Evolutionary conservation across 1,140 invertebrate species (phyloP), one percentile per base, ranked within the genome.

Genomic region (Saccostrea glomerata): DNA sequence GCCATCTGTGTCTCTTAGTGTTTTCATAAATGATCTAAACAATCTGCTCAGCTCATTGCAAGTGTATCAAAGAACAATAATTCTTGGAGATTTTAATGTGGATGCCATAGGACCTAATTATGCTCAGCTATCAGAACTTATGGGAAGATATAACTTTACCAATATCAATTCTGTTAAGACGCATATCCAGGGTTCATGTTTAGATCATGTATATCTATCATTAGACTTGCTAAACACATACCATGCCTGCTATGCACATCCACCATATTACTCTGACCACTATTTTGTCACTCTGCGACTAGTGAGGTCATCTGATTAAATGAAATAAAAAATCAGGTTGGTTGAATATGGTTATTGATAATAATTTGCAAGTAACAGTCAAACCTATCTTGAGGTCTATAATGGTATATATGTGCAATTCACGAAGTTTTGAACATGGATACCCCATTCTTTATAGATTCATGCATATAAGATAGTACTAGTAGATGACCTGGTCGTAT

Each of bases 181-280:
- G 15, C 73, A 82, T 23, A 82, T 23, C 20, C 73, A 23, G 20
- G 73, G 73, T 5, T 82, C 23, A 82, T 82, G 73, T 82, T 30
- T 82, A 25, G 23, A 82, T 82, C 73, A 82, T 82, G 2, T 82
- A 23, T 82, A 82, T 30, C 23, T 82, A 23, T 82, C 73, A 82
- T 23, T 7, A 23, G 73, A 82, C 23, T 25, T 82, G 6, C 20
- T 23, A 30, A 30, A 30, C 23, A 30, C 23, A 9, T 30, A 23
- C 23, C 73, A 82, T 82, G 20, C 20, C 23, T 77, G 73, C 23
- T 20, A n/a, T 77, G 73, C 73, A 82, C 23, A 82, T 30, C 23
- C 23, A 23, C 2, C 23, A 30, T 30, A 82, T 25, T 30, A 82
- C 73, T 30, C 23, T 11, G 73, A 82, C 40, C 73, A 82, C 25